A percentile compares a stretch with the other conserved stretches of the same genome.
Evolutionary conservation across 2,797 vertebrate genomes (phyloP).

Genomic region (Sternotherus odoratus): DNA sequence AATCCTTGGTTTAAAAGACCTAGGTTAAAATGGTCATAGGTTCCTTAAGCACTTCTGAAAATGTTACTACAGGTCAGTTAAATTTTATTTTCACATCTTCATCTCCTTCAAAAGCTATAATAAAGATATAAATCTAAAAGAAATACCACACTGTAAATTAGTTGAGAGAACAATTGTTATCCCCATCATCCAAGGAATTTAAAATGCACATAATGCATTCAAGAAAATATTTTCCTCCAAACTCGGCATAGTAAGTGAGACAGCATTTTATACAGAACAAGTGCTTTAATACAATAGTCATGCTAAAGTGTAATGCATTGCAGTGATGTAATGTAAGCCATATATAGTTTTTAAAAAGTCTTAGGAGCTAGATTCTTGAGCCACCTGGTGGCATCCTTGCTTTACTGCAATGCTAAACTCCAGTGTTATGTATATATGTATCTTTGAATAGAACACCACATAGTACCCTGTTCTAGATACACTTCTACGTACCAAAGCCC

Average conservation of each 20-base stretch:
- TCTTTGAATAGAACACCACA: not conserved
- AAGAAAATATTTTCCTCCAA: fast-evolving
- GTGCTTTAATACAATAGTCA: fast-evolving
- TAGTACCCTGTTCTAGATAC: not conserved
- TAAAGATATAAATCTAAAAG: fast-evolving
- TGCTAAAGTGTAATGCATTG: fast-evolving
- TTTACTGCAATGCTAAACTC: conserved; percentile 32
- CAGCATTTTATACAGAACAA: not conserved
- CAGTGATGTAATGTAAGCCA: not conserved
- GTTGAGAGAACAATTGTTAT: fast-evolving
- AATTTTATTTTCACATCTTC: not conserved
- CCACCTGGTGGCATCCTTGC: conserved; percentile 70
- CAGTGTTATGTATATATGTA: not conserved
- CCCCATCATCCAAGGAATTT: fast-evolving
- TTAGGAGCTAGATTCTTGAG: conserved; percentile 42
- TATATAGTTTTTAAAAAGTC: fast-evolving
- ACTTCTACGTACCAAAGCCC: not conserved
- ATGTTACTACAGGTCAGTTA: not conserved
- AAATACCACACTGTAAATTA: fast-evolving
- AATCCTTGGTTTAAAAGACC: not conserved
- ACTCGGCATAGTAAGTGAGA: not conserved
- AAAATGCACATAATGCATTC: not conserved
- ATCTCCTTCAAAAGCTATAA: not conserved
- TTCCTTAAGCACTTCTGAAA: not conserved
- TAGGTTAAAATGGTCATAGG: not conserved